Evolutionary conservation across 2,888 invertebrate genomes (phyloP).

Genomic region (Xanthorhoe designata): DNA sequence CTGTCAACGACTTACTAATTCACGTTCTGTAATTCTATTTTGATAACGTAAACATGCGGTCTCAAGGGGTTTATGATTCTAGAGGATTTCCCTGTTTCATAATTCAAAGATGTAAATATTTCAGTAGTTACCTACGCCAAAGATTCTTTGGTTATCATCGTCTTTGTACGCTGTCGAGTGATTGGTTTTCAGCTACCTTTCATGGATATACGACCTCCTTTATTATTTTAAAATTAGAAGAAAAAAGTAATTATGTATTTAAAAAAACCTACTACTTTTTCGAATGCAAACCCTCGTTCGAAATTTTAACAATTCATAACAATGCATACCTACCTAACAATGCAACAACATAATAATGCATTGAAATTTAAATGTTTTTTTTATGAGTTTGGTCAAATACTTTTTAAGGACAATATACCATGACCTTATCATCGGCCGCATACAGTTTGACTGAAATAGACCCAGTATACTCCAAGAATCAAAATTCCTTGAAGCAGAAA

Average conservation of each 20-base stretch:
- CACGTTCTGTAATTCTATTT: conserved; percentile 7
- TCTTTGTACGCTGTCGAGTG: no score
- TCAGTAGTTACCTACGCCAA: no score
- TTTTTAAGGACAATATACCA: not conserved
- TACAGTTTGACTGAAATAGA: not conserved
- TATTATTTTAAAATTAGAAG: not conserved
- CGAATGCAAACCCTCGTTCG: no score
- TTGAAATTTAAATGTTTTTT: no score
- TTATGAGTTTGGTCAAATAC: no score
- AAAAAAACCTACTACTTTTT: no score
- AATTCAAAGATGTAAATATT: not conserved
- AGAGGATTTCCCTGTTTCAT: not conserved
- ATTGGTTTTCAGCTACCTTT: not conserved
- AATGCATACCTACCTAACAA: no score
- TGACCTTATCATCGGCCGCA: no score
- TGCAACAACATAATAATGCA: no score
- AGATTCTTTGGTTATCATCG: no score
- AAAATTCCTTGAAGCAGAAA: not conserved
- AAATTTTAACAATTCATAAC: no score
- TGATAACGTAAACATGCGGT: not conserved
- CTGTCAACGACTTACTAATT: conserved; percentile 30
- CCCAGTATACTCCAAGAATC: not conserved
- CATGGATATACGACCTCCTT: not conserved
- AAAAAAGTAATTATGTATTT: no score
- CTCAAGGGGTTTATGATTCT: not conserved